Percentiles rank a stretch among this genome's conserved stretches.
Evolutionary conservation across 2,113 vertebrate species (phyloP).

Genomic region (Xiphias gladius): DNA sequence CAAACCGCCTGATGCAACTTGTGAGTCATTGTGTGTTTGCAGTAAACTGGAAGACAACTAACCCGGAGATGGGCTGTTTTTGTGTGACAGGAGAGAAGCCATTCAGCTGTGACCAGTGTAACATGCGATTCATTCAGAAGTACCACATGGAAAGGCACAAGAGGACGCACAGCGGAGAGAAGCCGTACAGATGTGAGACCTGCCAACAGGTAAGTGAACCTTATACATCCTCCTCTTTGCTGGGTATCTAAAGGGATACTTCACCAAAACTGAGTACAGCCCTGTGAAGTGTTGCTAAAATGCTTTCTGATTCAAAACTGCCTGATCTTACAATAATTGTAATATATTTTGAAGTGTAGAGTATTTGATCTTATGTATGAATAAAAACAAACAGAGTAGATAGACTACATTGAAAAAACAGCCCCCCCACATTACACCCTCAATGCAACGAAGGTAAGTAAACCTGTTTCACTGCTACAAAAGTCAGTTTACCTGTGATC

Average conservation of each 20-base stretch:
- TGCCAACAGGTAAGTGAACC: conserved; percentile 91
- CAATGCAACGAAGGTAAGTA: no score
- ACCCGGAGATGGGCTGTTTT: conserved; percentile 6
- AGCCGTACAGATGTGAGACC: conserved; percentile 99
- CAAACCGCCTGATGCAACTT: neutral
- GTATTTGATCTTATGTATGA: neutral
- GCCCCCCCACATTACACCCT: no score
- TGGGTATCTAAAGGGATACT: neutral
- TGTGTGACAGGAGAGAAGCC: conserved; percentile 92
- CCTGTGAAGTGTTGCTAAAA: neutral
- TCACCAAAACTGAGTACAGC: neutral
- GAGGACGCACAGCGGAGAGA: conserved; percentile 99
- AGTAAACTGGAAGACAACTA: neutral
- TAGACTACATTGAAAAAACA: no score
- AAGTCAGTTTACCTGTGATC: no score
- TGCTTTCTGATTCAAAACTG: neutral
- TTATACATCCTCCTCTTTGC: neutral
- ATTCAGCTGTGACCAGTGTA: conserved; percentile 98
- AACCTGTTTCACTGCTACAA: no score
- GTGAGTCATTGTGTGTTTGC: neutral
- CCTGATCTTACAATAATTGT: no score
- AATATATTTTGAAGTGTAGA: neutral
- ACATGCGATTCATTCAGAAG: conserved; percentile 99
- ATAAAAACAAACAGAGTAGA: no score
- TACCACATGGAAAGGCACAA: conserved; percentile 99